phyloP scores from a whole-genome alignment of 2,113 vertebrate species.

The Ia io region DNA sequence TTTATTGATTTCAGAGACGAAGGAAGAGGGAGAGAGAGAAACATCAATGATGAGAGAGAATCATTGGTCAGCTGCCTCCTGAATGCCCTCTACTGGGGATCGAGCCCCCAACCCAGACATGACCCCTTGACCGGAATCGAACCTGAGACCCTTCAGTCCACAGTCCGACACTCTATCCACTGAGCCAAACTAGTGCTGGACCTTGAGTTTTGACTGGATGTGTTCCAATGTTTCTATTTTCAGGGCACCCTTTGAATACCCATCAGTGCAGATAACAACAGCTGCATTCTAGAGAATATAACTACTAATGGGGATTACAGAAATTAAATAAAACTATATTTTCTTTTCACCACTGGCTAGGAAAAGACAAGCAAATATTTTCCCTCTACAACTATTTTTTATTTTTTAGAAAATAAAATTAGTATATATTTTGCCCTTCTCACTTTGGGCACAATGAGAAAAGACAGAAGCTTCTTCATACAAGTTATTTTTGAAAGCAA shows the following conservation, averaged over 20 bases:
- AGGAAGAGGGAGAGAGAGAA: no score
- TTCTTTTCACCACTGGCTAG: not conserved
- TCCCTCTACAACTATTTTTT: not conserved
- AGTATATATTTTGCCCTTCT: not conserved
- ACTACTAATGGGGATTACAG: not conserved
- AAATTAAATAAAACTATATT: not conserved
- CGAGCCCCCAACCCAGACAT: no score
- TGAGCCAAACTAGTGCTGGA: not conserved
- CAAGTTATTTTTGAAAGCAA: constrained; percentile 9
- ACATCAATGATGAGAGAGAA: no score
- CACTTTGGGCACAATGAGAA: not conserved
- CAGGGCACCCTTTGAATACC: not conserved
- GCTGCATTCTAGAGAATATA: not conserved
- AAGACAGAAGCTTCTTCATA: constrained; percentile 3
- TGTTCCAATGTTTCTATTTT: not conserved
- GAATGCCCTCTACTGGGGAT: no score
- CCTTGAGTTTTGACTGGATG: not conserved
- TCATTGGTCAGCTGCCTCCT: no score
- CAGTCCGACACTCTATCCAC: no score
- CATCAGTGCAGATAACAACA: not conserved
- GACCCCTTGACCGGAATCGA: no score
- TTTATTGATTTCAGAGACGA: no score
- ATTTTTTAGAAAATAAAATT: constrained; percentile 34
- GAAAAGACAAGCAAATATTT: not conserved
- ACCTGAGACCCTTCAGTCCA: no score